phyloP scores from a whole-genome alignment of 2,113 vertebrate species.

The Arenaria interpres region DNA sequence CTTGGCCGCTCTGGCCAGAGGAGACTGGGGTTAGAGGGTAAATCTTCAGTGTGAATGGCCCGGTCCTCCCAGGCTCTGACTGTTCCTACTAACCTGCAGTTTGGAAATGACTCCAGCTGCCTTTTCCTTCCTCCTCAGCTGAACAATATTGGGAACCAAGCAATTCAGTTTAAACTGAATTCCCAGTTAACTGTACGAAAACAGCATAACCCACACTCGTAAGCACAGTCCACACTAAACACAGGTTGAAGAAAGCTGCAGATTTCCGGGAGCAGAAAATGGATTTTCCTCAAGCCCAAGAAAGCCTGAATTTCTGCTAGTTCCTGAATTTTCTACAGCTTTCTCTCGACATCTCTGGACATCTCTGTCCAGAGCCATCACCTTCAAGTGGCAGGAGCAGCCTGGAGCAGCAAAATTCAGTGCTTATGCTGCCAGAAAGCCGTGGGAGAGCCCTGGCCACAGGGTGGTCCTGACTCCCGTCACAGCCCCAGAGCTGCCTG shows the following conservation, averaged over 20 bases:
- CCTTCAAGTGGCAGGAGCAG: not conserved
- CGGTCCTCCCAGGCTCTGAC: not conserved
- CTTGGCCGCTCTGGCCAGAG: not conserved
- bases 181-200: not conserved
- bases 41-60: not conserved
- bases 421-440: not conserved
- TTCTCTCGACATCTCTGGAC: not conserved
- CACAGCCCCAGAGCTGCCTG: not conserved
- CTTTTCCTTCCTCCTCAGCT: constrained; percentile 11
- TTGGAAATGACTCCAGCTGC: not conserved
- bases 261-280: not conserved
- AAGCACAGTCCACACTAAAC: not conserved
- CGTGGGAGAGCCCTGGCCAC: not conserved
- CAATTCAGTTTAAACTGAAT: not conserved
- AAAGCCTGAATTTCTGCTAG: not conserved
- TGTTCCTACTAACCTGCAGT: not conserved
- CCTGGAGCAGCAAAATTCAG: not conserved
- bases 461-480: not conserved
- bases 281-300: not conserved
- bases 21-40: not conserved
- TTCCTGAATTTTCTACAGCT: not conserved
- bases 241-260: not conserved
- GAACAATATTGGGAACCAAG: not conserved
- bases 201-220: not conserved
- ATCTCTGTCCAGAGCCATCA: not conserved